Percentiles rank a stretch among this genome's conserved stretches.
These are phyloP conservation scores for Neodiprion pinetum DNA, from an alignment of 1,140 invertebrate species.

Conservation along the genomic window DNA sequence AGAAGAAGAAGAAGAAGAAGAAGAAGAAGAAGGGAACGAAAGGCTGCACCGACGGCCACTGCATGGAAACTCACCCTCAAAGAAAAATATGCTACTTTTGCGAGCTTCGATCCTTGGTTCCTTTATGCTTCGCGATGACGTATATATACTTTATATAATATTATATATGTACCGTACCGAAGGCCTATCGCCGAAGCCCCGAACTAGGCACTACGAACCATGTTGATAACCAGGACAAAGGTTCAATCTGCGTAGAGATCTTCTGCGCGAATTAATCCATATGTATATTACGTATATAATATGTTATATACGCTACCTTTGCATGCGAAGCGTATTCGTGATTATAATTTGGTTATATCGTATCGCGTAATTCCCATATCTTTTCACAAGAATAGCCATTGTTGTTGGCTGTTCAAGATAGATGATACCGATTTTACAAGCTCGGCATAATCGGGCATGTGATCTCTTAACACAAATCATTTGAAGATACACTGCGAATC, in stretches of 20 bases:
- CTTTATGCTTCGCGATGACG: slow-evolving; percentile 20
- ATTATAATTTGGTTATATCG: too few species aligned
- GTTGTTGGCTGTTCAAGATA: too few species aligned
- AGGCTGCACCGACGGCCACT: not conserved
- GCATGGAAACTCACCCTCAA: not conserved
- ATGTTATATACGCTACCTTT: too few species aligned
- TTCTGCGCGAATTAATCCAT: not conserved
- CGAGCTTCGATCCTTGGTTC: slow-evolving; percentile 12
- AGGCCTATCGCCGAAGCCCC: slow-evolving; percentile 18
- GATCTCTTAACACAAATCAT: too few species aligned
- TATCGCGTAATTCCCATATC: too few species aligned
- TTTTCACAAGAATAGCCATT: too few species aligned
- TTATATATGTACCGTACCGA: not conserved
- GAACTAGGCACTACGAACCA: not conserved
- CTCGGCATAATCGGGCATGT: too few species aligned
- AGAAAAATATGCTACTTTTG: slow-evolving; percentile 11
- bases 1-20: slow-evolving; percentile 27
- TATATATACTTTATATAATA: slow-evolving; percentile 8
- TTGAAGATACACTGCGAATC: too few species aligned
- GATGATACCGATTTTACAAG: too few species aligned
- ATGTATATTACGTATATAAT: too few species aligned
- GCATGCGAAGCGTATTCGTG: too few species aligned
- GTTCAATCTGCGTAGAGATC: not conserved
- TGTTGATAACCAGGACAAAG: slow-evolving; percentile 16
- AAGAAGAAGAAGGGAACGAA: slow-evolving; percentile 29